Evolutionary conservation across 2,113 vertebrate species (phyloP).

Genomic region (Cephalopterus ornatus): DNA sequence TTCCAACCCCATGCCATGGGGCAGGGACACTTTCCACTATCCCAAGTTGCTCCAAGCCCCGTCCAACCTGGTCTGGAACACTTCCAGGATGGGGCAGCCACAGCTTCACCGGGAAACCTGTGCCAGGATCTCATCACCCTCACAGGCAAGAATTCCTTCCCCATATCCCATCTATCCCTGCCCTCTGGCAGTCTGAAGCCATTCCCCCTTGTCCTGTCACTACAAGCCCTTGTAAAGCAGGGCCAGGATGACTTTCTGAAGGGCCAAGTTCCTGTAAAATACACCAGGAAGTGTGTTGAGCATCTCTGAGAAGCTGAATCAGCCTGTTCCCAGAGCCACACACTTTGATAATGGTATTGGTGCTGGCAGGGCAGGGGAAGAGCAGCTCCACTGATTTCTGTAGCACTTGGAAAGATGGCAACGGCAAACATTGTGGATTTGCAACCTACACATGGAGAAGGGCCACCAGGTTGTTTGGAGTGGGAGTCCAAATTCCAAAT

Average conservation of each 20-base stretch:
- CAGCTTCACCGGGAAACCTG: neutral
- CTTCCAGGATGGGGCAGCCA: neutral
- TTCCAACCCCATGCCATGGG: neutral
- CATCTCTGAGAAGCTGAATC: neutral
- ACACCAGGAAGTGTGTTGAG: fast-evolving
- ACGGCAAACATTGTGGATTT: fast-evolving
- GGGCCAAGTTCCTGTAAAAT: neutral
- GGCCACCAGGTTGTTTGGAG: neutral
- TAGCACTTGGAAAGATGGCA: fast-evolving
- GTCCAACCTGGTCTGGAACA: fast-evolving
- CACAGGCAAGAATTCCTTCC: fast-evolving
- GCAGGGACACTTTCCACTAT: fast-evolving
- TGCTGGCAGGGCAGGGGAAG: neutral
- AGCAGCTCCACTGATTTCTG: neutral
- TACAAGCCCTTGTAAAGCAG: neutral
- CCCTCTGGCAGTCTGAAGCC: neutral
- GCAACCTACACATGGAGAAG: neutral
- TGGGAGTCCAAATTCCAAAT: neutral
- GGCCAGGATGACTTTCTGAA: neutral
- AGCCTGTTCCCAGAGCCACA: neutral
- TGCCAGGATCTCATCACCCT: fast-evolving
- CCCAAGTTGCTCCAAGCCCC: fast-evolving
- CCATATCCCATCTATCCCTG: fast-evolving
- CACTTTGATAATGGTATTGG: fast-evolving
- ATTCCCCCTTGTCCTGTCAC: neutral